Evolutionary conservation across 1,140 invertebrate genomes (phyloP).

Genomic region (Cataglyphis hispanica): DNA sequence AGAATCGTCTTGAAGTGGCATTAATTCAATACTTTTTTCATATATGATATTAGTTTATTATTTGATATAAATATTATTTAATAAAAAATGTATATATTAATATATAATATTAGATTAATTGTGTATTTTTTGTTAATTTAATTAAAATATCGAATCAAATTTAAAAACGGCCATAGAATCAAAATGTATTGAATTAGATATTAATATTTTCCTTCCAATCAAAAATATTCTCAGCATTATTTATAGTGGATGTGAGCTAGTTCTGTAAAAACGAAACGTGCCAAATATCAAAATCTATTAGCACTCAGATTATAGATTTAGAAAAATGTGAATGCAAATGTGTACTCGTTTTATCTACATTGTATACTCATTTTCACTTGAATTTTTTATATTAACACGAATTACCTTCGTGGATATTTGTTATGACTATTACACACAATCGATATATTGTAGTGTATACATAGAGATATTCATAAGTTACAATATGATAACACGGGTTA

Average conservation of each 20-base stretch:
- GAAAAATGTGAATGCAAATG: conserved; percentile 27
- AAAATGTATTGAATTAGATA: conserved; percentile 32
- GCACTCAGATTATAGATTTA: conserved; percentile 31
- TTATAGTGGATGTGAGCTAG: conserved; percentile 47
- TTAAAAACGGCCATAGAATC: conserved; percentile 33
- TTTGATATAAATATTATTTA: conserved; percentile 3
- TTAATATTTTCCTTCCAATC: conserved; percentile 25
- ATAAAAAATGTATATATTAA: background rate
- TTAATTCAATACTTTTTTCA: background rate
- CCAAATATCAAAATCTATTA: conserved; percentile 65
- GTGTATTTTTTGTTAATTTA: background rate
- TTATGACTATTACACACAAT: conserved; percentile 48
- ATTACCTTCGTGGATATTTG: conserved; percentile 46
- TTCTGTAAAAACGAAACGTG: conserved; percentile 51
- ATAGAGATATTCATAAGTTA: conserved; percentile 57
- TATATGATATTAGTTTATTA: background rate
- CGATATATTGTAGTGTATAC: conserved; percentile 41
- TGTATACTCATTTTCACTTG: conserved; percentile 53
- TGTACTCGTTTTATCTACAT: conserved; percentile 35
- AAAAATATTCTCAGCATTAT: conserved; percentile 29
- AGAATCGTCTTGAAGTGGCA: background rate
- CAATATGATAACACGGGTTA: background rate
- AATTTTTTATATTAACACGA: conserved; percentile 61
- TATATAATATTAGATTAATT: background rate
- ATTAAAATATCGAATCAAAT: background rate